Conservation (phyloP, 2,113 vertebrate species). For the Chlorodrepanis virens region DNA sequence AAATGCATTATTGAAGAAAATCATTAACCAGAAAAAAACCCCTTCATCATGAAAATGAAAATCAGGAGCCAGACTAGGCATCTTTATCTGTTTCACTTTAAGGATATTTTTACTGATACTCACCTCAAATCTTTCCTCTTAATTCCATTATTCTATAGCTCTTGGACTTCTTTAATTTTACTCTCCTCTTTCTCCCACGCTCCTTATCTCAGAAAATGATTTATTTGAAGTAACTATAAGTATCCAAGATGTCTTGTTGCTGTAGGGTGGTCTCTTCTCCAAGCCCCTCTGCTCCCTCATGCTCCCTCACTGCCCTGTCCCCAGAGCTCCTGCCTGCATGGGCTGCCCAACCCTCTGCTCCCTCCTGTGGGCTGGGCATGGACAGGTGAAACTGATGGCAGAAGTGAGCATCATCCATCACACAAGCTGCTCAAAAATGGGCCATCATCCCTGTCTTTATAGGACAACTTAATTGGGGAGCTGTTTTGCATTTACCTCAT, state of each 20-base stretch:
- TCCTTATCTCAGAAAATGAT: neutral
- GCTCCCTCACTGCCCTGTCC: neutral
- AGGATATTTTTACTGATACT: neutral
- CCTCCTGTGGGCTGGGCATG: rapidly evolving
- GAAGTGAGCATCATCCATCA: neutral
- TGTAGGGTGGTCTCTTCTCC: neutral
- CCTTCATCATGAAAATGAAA: neutral
- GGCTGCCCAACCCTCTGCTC: neutral
- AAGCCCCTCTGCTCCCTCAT: neutral
- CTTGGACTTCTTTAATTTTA: neutral
- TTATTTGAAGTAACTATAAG: neutral
- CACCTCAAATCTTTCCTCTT: neutral
- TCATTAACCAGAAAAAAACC: neutral
- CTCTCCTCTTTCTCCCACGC: neutral
- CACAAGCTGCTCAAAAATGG: rapidly evolving
- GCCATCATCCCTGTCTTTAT: neutral
- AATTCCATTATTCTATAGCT: neutral
- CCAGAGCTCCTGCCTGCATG: neutral
- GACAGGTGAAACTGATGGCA: neutral
- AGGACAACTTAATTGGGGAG: neutral
- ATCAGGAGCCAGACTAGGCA: neutral
- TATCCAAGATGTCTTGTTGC: neutral
- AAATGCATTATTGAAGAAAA: neutral
- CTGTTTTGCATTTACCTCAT: neutral
- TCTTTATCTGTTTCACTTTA: neutral